phyloP scores from a whole-genome alignment of 2,888 invertebrate genomes.

The Petrolisthes manimaculis region DNA sequence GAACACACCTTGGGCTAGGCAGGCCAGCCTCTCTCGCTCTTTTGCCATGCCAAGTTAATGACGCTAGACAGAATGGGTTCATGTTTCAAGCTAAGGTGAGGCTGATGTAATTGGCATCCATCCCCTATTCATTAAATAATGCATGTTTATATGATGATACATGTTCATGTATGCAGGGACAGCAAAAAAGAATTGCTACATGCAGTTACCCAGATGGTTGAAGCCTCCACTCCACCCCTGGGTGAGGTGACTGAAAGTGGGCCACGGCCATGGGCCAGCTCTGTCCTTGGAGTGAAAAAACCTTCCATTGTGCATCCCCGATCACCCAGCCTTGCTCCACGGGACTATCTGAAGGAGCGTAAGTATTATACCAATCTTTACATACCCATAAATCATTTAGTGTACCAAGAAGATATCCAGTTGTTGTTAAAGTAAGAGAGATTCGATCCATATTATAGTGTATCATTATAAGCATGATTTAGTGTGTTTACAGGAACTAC shows the following conservation, averaged over 20 bases:
- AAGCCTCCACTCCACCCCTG: slow-evolving; percentile 7
- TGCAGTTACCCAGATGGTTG: slow-evolving; percentile 26
- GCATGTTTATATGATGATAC: no score
- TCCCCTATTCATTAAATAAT: no score
- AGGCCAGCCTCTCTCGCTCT: no score
- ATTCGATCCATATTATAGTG: not conserved
- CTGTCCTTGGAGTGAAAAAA: slow-evolving; percentile 18
- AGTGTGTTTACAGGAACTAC: no score
- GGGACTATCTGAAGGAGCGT: slow-evolving; percentile 77
- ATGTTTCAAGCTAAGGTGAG: no score
- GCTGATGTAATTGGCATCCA: no score
- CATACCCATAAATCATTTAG: not conserved
- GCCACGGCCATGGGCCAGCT: slow-evolving; percentile 36
- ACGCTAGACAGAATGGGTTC: no score
- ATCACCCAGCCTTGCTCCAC: slow-evolving; percentile 72
- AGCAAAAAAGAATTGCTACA: not conserved
- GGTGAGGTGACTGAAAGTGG: not conserved
- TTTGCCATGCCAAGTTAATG: no score
- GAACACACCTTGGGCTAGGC: no score
- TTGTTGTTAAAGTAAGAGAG: not conserved
- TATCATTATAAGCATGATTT: no score
- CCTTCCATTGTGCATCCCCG: slow-evolving; percentile 33
- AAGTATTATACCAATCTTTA: slow-evolving; percentile 41
- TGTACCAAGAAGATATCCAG: not conserved
- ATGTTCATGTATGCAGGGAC: slow-evolving; percentile 26